These are phyloP conservation scores for Sebastes hubbsi DNA, from an alignment of 2,797 vertebrate species.

Conservation along the genomic window DNA sequence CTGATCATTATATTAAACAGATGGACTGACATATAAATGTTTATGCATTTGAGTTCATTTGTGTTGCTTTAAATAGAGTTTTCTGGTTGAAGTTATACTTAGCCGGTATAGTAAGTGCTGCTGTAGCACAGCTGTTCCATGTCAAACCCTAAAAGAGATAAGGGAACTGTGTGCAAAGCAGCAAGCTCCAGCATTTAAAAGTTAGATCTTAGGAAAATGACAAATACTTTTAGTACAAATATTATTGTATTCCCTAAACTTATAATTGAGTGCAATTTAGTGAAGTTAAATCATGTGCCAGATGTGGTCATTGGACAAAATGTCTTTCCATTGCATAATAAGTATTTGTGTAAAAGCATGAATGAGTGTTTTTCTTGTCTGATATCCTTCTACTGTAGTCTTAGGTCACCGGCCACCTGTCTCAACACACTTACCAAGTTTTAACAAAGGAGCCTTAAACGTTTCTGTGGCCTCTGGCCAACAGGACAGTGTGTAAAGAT, in stretches of 20 bases:
- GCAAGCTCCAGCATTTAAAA: background rate
- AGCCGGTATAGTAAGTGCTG: background rate
- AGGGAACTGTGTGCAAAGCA: constrained; percentile 58
- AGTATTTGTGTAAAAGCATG: background rate
- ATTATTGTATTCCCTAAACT: background rate
- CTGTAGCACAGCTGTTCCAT: constrained; percentile 22
- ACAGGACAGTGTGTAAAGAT: background rate
- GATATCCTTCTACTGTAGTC: background rate
- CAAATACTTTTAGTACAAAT: background rate
- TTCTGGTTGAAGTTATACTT: background rate
- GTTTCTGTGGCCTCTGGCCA: background rate
- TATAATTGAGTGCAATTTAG: background rate
- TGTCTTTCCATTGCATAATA: background rate
- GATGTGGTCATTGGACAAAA: background rate
- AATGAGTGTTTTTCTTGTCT: constrained; percentile 6
- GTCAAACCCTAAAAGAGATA: constrained; percentile 32
- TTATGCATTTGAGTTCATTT: background rate
- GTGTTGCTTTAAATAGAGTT: background rate
- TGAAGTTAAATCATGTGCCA: background rate
- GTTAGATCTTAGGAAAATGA: background rate
- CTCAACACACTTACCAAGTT: background rate
- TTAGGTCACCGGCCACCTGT: background rate
- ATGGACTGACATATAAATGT: background rate
- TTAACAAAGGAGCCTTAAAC: constrained; percentile 6
- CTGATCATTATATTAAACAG: background rate